Base-by-base conservation (phyloP, 2,888 invertebrate species). In the Molorchus minor region DNA sequence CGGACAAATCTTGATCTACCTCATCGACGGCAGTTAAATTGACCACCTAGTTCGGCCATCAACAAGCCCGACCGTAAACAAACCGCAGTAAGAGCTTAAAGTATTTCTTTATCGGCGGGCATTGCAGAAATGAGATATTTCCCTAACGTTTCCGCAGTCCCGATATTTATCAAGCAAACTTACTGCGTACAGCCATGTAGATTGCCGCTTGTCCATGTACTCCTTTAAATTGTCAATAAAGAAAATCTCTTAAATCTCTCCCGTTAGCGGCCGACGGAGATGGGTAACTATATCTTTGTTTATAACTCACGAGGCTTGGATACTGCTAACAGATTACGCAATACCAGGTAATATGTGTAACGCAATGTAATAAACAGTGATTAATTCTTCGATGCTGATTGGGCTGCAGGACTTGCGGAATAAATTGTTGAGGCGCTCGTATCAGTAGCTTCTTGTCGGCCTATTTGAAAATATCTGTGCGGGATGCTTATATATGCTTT, bases 221-320 rank as follows among this genome's bases (percentile, higher is more conserved):
- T 63, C 62, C 68, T 71, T 69, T 71, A 71, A 71, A 71, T 73
- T 71, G 71, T 71, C 73, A 69, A 71, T 69, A 68, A 71, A 67
- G 69, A 58, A 60, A 71, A 72, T 71, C 71, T 70, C 62, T 68
- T 67, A 59, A 67, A 68, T 70, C 70, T 69, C 68, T 64, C 66
- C 68, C 68, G 69, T 70, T 69, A 70, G 65, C 64, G 64, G 67
- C 64, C 64, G 67, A 61, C 62, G 61, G 44, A 70, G 73, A 73
- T 73, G 68, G 67, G 72, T 73, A 73, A 73, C 74, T 73, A 74
- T 74, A 74, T 74, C 71, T 73, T 73, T 74, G 73, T 74, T 74
- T 74, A 74, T 73, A 71, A 70, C 71, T 73, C 74, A 74, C 74
- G 72, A 71, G 49, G 53, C 40, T 43, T 52, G 66, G 67, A 69